Evolutionary conservation across 2,797 vertebrate genomes (phyloP).

Genomic region (Prionace glauca): DNA sequence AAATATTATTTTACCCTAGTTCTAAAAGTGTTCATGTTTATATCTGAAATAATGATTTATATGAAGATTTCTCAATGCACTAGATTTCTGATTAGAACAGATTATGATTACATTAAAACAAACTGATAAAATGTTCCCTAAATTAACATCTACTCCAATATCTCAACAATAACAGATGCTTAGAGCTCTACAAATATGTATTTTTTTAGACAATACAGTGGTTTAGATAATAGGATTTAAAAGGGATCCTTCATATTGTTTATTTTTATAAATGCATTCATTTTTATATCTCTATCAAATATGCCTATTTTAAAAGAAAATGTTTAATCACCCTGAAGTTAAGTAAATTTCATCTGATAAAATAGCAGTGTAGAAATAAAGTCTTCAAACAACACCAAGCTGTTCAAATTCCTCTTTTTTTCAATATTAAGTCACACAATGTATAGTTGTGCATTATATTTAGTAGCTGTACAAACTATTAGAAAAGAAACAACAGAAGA

Average conservation of each 20-base stretch:
- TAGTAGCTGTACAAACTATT: background rate
- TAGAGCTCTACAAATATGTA: background rate
- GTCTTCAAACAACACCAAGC: background rate
- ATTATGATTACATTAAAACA: background rate
- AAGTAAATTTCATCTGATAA: background rate
- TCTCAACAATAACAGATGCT: background rate
- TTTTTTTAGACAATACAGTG: background rate
- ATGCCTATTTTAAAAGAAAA: background rate
- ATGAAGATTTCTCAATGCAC: background rate
- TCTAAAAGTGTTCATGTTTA: background rate
- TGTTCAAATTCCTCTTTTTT: background rate
- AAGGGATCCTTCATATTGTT: background rate
- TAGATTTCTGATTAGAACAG: background rate
- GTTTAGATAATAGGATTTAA: too few relatives aligned
- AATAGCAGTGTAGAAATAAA: background rate
- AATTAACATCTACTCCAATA: background rate
- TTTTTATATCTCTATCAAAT: background rate
- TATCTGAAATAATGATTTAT: background rate
- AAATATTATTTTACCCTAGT: conserved; percentile 3
- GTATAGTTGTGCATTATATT: too few relatives aligned
- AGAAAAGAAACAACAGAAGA: background rate
- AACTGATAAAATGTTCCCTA: background rate
- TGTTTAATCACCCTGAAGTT: background rate
- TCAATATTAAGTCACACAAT: background rate
- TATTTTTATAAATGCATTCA: background rate